These are phyloP conservation scores for Rosalia funebris DNA, from an alignment of 2,888 invertebrate species.

Conservation along the genomic window DNA sequence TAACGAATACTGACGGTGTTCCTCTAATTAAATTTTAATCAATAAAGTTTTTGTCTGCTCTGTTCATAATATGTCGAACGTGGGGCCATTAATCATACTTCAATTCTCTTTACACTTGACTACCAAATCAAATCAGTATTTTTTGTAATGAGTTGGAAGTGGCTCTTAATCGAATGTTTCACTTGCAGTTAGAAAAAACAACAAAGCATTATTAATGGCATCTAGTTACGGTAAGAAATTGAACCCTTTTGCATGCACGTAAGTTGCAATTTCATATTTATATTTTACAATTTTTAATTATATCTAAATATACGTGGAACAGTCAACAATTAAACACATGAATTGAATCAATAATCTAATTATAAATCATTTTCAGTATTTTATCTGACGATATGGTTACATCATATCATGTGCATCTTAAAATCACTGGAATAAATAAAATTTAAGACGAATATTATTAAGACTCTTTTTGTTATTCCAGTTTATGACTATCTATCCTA, in stretches of 20 bases:
- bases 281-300: too few relatives aligned
- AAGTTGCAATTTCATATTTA: not conserved
- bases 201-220: slow-evolving; percentile 20
- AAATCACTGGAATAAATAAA: too few relatives aligned
- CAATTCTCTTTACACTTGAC: slow-evolving; percentile 25
- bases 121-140: slow-evolving; percentile 23
- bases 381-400: too few relatives aligned
- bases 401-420: too few relatives aligned
- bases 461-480: too few relatives aligned
- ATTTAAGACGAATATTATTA: too few relatives aligned
- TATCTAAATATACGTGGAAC: too few relatives aligned
- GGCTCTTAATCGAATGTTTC: slow-evolving; percentile 24
- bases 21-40: slow-evolving; percentile 33
- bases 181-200: slow-evolving; percentile 20
- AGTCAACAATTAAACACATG: too few relatives aligned
- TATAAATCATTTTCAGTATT: too few relatives aligned
- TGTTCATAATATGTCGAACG: slow-evolving; percentile 31
- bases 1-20: slow-evolving; percentile 32
- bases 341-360: too few relatives aligned
- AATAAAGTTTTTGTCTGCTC: slow-evolving; percentile 24
- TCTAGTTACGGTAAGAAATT: not conserved
- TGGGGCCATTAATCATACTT: slow-evolving; percentile 29
- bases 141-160: slow-evolving; percentile 12
- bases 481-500: too few relatives aligned
- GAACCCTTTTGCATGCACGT: not conserved